Percentiles rank a stretch among this genome's conserved stretches.
phyloP scores from a whole-genome alignment of 2,888 invertebrate species.

The Alitta virens region DNA sequence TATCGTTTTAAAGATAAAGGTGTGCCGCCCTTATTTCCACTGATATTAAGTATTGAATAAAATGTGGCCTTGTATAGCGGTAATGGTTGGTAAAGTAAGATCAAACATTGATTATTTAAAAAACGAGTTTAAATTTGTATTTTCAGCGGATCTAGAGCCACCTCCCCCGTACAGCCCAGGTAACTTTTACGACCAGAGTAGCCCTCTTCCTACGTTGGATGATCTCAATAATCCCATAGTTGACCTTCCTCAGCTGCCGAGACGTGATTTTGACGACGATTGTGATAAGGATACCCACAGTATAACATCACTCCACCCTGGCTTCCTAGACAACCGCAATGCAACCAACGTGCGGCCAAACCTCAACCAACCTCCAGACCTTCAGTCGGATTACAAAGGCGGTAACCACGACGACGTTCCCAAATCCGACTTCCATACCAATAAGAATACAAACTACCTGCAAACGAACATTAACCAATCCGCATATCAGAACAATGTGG shows the following conservation, averaged over 20 bases:
- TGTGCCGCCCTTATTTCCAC: neutral
- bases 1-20: too few species aligned
- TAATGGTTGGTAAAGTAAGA: too few species aligned
- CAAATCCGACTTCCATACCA: too few species aligned
- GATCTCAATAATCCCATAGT: neutral
- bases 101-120: too few species aligned
- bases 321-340: neutral
- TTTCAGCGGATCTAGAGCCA: constrained; percentile 33
- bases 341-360: neutral
- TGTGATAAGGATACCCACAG: neutral
- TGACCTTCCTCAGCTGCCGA: neutral
- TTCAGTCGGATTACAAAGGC: neutral
- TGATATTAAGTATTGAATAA: neutral
- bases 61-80: constrained; percentile 26
- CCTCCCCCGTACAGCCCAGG: constrained; percentile 46
- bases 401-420: neutral
- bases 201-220: constrained; percentile 12
- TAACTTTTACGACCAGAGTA: constrained; percentile 20
- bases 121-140: too few species aligned
- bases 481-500: neutral
- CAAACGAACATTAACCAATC: neutral
- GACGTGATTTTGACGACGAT: too few species aligned
- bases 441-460: neutral
- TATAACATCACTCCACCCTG: neutral
- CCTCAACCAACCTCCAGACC: neutral